Evolutionary conservation across 2,888 invertebrate genomes (phyloP).

Genomic region (Chirona hameri): DNA sequence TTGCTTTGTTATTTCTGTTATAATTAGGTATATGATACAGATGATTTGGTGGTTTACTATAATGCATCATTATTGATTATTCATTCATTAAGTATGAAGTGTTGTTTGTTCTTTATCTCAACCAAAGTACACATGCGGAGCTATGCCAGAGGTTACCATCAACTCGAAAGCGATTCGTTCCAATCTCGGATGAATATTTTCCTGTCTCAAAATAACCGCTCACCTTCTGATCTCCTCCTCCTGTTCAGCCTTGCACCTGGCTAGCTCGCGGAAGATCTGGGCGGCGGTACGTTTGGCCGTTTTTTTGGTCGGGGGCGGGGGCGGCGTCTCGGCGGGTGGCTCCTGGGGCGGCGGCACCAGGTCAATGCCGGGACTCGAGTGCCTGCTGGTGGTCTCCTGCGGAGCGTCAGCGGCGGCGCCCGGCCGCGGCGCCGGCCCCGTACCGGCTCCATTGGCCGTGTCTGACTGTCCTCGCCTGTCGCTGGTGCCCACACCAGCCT

Average conservation of each 20-base stretch:
- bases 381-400: background rate
- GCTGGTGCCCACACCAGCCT: background rate
- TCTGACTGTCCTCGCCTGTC: background rate
- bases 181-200: too few relatives aligned
- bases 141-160: too few relatives aligned
- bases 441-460: background rate
- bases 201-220: background rate
- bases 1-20: too few relatives aligned
- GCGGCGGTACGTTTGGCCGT: background rate
- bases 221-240: background rate
- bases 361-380: conserved; percentile 8
- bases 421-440: background rate
- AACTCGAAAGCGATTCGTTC: too few relatives aligned
- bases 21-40: too few relatives aligned
- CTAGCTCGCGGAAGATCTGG: conserved; percentile 2
- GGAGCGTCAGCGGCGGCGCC: background rate
- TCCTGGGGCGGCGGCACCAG: background rate
- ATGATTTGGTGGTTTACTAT: too few relatives aligned
- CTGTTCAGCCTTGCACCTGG: conserved; percentile 1
- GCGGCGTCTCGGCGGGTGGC: background rate
- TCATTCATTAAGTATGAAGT: too few relatives aligned
- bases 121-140: too few relatives aligned
- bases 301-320: background rate
- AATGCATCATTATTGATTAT: too few relatives aligned
- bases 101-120: too few relatives aligned